A percentile compares a stretch with the other conserved stretches of the same genome.
Evolutionary conservation across 1,140 invertebrate species (phyloP).

Genomic region (Cydia pomonella): DNA sequence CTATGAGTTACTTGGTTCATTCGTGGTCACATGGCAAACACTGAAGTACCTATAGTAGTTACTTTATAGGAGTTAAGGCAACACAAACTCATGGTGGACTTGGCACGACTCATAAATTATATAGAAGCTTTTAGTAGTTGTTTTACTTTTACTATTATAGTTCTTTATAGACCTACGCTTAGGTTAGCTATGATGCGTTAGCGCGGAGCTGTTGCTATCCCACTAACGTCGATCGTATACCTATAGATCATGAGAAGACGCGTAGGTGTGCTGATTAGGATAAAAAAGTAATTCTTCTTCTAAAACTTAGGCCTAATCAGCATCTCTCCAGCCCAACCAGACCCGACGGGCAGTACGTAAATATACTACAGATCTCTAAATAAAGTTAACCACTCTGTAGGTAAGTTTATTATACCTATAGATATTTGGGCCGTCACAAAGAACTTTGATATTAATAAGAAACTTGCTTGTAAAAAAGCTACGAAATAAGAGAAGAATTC

Average conservation of each 20-base stretch:
- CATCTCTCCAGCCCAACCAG: no score
- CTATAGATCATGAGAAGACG: neutral
- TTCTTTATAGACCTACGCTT: neutral
- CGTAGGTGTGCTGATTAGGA: neutral
- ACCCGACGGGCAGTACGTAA: no score
- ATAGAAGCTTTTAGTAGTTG: neutral
- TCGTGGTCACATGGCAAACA: neutral
- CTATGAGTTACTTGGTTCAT: neutral
- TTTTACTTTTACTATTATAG: neutral
- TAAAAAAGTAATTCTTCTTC: neutral
- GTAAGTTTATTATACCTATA: neutral
- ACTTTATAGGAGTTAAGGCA: neutral
- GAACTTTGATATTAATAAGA: neutral
- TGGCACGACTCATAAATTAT: neutral
- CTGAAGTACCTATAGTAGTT: neutral
- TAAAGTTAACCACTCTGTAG: neutral
- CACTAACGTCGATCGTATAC: no score
- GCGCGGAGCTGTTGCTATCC: neutral
- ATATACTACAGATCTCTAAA: neutral
- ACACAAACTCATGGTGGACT: neutral
- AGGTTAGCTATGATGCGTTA: neutral
- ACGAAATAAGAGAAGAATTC: neutral
- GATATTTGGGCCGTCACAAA: neutral
- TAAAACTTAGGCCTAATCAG: neutral
- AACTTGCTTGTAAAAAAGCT: neutral